Conservation (phyloP, 2,888 invertebrate species). For the Podotricha telesiphe region DNA sequence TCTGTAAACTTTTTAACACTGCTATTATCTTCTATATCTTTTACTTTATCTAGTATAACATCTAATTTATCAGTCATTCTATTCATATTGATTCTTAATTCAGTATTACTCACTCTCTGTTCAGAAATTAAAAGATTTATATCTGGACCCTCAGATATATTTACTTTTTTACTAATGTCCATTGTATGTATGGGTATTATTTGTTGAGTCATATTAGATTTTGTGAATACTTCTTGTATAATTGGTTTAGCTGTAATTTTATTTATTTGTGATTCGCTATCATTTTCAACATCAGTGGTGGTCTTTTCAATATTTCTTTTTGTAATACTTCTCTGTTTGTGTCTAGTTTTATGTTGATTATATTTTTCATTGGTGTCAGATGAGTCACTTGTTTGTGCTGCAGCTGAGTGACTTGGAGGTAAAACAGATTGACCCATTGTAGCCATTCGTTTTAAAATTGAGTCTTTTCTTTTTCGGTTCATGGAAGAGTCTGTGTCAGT, state of each 20-base stretch:
- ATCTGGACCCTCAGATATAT: slow-evolving; percentile 52
- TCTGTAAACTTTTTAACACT: slow-evolving; percentile 46
- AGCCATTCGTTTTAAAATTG: slow-evolving; percentile 73
- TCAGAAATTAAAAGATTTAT: slow-evolving; percentile 64
- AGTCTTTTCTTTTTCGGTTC: slow-evolving; percentile 67
- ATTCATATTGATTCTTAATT: slow-evolving; percentile 70
- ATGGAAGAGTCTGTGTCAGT: slow-evolving; percentile 70
- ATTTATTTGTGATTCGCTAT: slow-evolving; percentile 46
- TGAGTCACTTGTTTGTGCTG: slow-evolving; percentile 65
- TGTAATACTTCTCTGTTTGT: slow-evolving; percentile 58
- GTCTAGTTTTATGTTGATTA: slow-evolving; percentile 56
- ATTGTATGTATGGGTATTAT: slow-evolving; percentile 54
- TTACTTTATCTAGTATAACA: slow-evolving; percentile 59
- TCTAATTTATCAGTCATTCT: slow-evolving; percentile 71
- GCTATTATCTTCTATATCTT: slow-evolving; percentile 49
- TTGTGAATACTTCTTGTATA: slow-evolving; percentile 19
- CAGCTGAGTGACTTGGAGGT: slow-evolving; percentile 53
- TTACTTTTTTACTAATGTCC: slow-evolving; percentile 49
- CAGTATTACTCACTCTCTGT: slow-evolving; percentile 72
- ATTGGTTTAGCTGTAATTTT: slow-evolving; percentile 44
- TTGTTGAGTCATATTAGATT: slow-evolving; percentile 52
- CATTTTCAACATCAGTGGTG: slow-evolving; percentile 47
- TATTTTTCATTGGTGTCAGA: slow-evolving; percentile 63
- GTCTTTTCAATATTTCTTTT: slow-evolving; percentile 56
- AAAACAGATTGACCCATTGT: slow-evolving; percentile 75